Base-by-base conservation (phyloP, 2,113 vertebrate genomes). In the Hippolais icterina region DNA sequence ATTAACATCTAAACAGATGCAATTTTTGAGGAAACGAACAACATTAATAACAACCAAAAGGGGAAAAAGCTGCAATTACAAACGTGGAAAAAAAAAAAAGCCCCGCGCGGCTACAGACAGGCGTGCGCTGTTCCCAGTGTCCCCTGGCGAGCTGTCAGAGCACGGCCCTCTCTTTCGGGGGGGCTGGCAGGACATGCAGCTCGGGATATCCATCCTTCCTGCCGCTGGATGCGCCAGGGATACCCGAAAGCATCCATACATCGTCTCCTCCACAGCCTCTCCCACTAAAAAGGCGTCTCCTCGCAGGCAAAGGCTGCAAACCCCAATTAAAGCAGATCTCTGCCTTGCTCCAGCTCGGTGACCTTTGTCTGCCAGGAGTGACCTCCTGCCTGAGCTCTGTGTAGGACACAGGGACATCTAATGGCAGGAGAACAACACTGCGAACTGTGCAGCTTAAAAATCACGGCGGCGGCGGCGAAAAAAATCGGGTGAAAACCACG, bases 21-120 rank as follows among this genome's bases (percentile, higher is more conserved):
- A 96, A 97, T 97, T 98, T 98, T 87, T 93, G 96, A 97, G 97
- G 97, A 97, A 98, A 94, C 76, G 97, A 97, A 97, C 90, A 94
- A 96, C 97, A 92, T 96, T 98, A 97, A 97, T 97, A 97, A 97
- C 96, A 77, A 90, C 74, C 86, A 95, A 91, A 82, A 92, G 90
- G 87, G 74, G 5, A 6, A 17, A 70, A 86, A 80, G 95, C 90
- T 90, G 94, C 92, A 76, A 93, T 90, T 83, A 81, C 86, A 49
- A 77, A 52, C 7, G 20, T 3, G 81, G 85, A 15, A 14, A 11
- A 17, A 24, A 44, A 6, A 10, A 18, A 76, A 81, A 93, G 39
- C 54, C 56, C 69, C 16, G 53, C 84, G 3, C 33, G 27, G 88
- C 66, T 72, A 29, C 85, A 75, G 89, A 41, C 78, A 39, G 89